Base-by-base conservation (phyloP, 2,797 vertebrate species). In the Cossypha dichroa region DNA sequence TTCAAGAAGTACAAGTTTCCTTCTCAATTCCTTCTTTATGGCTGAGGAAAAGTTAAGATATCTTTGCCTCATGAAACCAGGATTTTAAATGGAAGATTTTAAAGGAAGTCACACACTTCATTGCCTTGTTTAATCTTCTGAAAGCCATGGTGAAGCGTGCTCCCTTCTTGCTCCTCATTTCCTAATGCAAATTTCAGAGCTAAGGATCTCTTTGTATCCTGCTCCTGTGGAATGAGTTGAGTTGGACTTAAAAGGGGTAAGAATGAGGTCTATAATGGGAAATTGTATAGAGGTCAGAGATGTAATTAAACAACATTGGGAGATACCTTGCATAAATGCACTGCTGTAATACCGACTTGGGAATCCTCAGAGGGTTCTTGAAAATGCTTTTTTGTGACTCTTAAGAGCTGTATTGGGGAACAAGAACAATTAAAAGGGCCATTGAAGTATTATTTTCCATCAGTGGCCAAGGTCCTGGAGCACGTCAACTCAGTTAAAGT, bases 291-390 rank as follows among this genome's bases (percentile, higher is more conserved):
- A 92, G 92, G 88, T 94, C 90, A 93, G 80, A 85, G 63, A 86
- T 85, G 92, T 94, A 93, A 97, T 94, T 96, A 94, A 93, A 63
- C 90, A 74, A 63, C 21, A 36, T 67, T 80, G 81, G 80, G 73
- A 96, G 56, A 92, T 92, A 82, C 87, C 86, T 73, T 77, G 86
- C 36, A 12, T 82, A 73, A 93, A 81, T 0, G 5, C 68, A 31
- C 48, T 11, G 58, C 85, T 82, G 38, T 43, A 93, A 70, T 78
- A 76, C 62, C 3, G 7, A 40, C 63, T 89, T 49, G 72, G 56
- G 73, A 91, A 78, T 96, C 86, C 70, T 89, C 68, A 36, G 54
- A 91, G 38, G 23, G 49, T 74, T 94, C 91, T 87, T 93, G 69
- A 67, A 94, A 93, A 88, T 64, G 78, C 54, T 90, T 89, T 88